Evolutionary conservation across 2,888 invertebrate species (phyloP).

Genomic region (Eupeodes latifasciatus): DNA sequence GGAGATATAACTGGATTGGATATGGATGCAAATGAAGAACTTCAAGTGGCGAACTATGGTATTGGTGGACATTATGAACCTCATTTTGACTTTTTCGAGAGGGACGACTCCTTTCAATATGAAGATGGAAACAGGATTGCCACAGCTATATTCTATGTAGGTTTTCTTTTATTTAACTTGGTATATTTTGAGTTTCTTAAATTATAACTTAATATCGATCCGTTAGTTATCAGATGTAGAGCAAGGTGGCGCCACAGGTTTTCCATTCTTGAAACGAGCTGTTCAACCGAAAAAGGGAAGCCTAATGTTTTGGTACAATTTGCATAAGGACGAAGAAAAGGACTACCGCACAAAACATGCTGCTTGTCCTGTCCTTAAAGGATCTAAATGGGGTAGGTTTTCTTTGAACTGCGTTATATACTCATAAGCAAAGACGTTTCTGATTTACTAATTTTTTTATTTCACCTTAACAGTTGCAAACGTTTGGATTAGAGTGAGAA

Average conservation of each 20-base stretch:
- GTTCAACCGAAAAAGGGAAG: constrained; percentile 92
- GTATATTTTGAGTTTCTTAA: not conserved
- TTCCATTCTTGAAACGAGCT: constrained; percentile 93
- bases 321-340: constrained; percentile 80
- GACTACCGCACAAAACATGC: constrained; percentile 82
- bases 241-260: constrained; percentile 98
- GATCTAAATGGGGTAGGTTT: constrained; percentile 79
- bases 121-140: constrained; percentile 95
- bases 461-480: constrained; percentile 87
- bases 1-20: constrained; percentile 86
- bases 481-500: constrained; percentile 93
- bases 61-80: constrained; percentile 88
- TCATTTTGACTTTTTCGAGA: constrained; percentile 86
- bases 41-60: constrained; percentile 89
- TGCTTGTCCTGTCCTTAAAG: constrained; percentile 81
- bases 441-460: not conserved
- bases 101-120: constrained; percentile 83
- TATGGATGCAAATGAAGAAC: constrained; percentile 86
- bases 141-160: constrained; percentile 97
- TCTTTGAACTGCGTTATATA: accelerated
- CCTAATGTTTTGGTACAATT: constrained; percentile 83
- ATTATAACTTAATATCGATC: constrained; percentile 78
- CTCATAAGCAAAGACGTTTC: too few relatives aligned
- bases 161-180: constrained; percentile 82
- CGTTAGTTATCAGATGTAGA: constrained; percentile 97